Conservation (phyloP, 35 echinoderm and acorn worm genomes). For the Anneissia japonica region DNA sequence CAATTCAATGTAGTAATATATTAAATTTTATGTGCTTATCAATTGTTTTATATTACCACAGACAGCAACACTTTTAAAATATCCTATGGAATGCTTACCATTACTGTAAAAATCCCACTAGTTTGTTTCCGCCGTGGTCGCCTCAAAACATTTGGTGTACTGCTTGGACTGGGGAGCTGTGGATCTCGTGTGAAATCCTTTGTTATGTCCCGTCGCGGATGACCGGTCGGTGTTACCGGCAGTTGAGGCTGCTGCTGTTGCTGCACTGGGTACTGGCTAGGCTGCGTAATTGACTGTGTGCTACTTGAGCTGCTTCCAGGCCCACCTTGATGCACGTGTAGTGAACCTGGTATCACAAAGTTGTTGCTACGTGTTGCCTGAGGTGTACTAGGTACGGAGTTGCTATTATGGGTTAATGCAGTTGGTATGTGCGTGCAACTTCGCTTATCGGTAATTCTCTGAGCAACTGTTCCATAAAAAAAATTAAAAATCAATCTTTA, state of each 20-base stretch:
- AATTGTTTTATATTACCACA: too few relatives aligned
- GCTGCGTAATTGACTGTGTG: neutral
- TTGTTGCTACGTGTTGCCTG: conserved; percentile 83
- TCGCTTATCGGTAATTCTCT: conserved; percentile 78
- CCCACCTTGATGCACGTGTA: neutral
- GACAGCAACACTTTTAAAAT: too few relatives aligned
- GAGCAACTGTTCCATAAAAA: conserved; percentile 80
- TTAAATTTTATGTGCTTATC: too few relatives aligned
- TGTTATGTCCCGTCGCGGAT: neutral
- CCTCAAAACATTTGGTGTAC: conserved; percentile 91
- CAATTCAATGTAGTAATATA: too few relatives aligned
- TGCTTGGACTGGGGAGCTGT: conserved; percentile 80
- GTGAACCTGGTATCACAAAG: conserved; percentile 34
- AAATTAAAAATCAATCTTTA: neutral
- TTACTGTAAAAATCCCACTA: neutral
- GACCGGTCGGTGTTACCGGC: neutral
- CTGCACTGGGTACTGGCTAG: neutral
- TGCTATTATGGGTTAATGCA: conserved; percentile 30
- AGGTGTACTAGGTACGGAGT: conserved; percentile 93
- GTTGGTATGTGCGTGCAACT: conserved; percentile 66
- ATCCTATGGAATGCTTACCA: neutral
- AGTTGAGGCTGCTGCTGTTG: neutral
- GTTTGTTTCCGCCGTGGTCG: conserved; percentile 72
- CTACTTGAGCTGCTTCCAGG: neutral
- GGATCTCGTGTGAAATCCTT: conserved; percentile 30